phyloP scores from a whole-genome alignment of 2,888 invertebrate species.

The Empis stercorea region DNA sequence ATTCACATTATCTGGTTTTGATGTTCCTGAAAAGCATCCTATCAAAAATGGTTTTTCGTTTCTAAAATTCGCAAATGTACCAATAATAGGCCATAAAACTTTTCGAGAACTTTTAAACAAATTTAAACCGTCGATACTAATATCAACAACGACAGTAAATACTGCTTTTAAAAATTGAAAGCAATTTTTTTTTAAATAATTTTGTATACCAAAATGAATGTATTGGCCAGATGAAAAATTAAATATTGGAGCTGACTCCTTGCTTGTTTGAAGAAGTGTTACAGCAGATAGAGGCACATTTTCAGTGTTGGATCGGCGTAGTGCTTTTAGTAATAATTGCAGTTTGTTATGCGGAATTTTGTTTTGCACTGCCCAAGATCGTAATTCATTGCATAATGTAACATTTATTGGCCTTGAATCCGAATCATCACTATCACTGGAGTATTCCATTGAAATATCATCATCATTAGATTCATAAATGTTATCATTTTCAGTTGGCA shows the following conservation, averaged over 20 bases:
- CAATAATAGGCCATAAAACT: conserved; percentile 3
- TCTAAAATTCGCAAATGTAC: conserved; percentile 2
- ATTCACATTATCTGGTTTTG: conserved; percentile 1
- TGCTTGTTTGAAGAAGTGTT: background rate
- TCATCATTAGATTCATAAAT: no score
- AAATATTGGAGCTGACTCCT: background rate
- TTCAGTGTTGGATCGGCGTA: background rate
- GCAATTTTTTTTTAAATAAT: background rate
- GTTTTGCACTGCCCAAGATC: background rate
- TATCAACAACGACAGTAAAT: background rate
- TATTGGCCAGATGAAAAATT: background rate
- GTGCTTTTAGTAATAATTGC: background rate
- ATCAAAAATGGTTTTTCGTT: background rate
- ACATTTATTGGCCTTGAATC: no score
- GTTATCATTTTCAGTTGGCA: no score
- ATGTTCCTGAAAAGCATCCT: background rate
- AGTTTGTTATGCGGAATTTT: background rate
- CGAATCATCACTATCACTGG: no score
- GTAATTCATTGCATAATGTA: no score
- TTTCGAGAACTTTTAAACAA: conserved; percentile 2
- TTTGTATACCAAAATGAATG: conserved; percentile 2
- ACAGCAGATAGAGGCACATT: background rate
- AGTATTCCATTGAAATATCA: no score
- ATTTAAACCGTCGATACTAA: conserved; percentile 1
- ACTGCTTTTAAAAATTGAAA: background rate